These are phyloP conservation scores for Apodemia hepburni DNA, from an alignment of 2,888 invertebrate species.

Conservation along the genomic window DNA sequence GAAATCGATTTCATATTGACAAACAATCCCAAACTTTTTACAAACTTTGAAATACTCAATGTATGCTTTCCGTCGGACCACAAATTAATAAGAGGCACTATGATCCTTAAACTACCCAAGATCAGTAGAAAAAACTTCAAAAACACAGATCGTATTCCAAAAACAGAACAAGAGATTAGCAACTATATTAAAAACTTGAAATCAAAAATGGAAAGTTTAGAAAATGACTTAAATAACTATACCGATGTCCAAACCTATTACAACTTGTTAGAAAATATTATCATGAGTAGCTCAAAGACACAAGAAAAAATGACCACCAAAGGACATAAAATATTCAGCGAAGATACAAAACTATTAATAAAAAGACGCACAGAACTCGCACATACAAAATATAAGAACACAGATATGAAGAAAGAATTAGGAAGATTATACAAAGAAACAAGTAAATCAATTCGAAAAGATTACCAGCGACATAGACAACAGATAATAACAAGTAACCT, in stretches of 20 bases:
- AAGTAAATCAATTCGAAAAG: constrained; percentile 11
- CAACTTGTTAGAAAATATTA: background rate
- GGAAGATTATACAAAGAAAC: constrained; percentile 8
- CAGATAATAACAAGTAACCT: constrained; percentile 16
- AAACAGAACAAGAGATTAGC: constrained; percentile 18
- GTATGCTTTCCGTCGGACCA: background rate
- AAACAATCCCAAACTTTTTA: too few relatives aligned
- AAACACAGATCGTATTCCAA: constrained; percentile 3
- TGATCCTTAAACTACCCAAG: background rate
- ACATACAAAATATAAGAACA: constrained; percentile 17
- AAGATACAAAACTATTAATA: constrained; percentile 17
- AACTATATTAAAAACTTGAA: constrained; percentile 16
- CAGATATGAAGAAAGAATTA: constrained; percentile 18
- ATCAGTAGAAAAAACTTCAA: constrained; percentile 22
- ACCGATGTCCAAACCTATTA: constrained; percentile 18
- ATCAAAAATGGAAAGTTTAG: constrained; percentile 2
- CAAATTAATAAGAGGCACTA: background rate
- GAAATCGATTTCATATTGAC: too few relatives aligned
- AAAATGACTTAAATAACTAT: constrained; percentile 1
- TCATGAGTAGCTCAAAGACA: too few relatives aligned
- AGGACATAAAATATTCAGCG: constrained; percentile 20
- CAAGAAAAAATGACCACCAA: background rate
- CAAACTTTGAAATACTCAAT: background rate
- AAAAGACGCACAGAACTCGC: constrained; percentile 22
- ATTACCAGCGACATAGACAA: constrained; percentile 15